Conservation (phyloP, 2,797 vertebrate genomes). For the Catharus ustulatus region DNA sequence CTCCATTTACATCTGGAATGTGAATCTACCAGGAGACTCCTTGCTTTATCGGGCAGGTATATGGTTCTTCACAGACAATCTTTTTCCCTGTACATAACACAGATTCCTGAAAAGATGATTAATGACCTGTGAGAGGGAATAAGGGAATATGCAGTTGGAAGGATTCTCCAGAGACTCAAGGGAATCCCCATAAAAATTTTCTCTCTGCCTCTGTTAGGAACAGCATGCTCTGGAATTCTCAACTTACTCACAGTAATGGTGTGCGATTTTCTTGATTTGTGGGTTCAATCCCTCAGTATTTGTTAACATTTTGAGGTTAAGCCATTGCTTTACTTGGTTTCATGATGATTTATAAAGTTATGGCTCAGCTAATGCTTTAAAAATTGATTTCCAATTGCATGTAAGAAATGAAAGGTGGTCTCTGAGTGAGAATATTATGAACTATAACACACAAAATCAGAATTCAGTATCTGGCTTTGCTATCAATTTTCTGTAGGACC, state of each 20-base stretch:
- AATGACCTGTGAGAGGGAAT: not conserved
- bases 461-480: conserved; percentile 2
- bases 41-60: not conserved
- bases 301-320: conserved; percentile 39
- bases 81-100: not conserved
- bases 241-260: not conserved
- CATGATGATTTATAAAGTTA: conserved; percentile 17
- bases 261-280: not conserved
- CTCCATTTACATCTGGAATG: not conserved
- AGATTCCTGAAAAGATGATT: not conserved
- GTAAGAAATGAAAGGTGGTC: not conserved
- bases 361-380: not conserved
- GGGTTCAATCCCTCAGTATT: not conserved
- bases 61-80: not conserved
- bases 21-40: not conserved
- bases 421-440: not conserved
- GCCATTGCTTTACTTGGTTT: not conserved
- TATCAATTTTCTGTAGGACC: not conserved
- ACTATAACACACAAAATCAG: not conserved
- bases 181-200: not conserved
- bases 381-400: not conserved
- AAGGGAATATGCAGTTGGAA: not conserved
- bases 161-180: not conserved
- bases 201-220: not conserved
- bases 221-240: not conserved